Percentiles rank a stretch among this genome's conserved stretches.
Evolutionary conservation across 2,113 vertebrate genomes (phyloP).

Genomic region (Scatophagus argus): DNA sequence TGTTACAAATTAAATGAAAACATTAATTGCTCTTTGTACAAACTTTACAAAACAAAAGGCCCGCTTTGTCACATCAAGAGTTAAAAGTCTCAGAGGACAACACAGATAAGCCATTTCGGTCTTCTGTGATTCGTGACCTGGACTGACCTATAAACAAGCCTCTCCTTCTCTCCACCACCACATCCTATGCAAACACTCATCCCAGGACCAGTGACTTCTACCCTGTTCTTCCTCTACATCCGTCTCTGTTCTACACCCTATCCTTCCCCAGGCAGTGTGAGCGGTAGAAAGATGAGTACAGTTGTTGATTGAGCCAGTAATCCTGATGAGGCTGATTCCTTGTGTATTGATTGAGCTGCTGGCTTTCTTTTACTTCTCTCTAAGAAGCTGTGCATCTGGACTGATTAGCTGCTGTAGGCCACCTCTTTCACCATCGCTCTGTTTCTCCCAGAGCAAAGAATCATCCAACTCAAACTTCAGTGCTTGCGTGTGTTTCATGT

Average conservation of each 20-base stretch:
- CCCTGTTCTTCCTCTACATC: not conserved
- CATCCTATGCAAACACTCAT: conserved; percentile 24
- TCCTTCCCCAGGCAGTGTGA: conserved; percentile 49
- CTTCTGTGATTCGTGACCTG: conserved; percentile 6
- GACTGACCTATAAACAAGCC: conserved; percentile 32
- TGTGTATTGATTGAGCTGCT: conserved; percentile 75
- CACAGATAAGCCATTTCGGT: not conserved
- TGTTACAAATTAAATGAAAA: not conserved
- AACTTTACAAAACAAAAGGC: not conserved
- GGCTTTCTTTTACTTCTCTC: conserved; percentile 69
- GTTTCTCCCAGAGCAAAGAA: conserved; percentile 62
- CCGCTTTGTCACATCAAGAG: not conserved
- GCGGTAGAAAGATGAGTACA: conserved; percentile 49
- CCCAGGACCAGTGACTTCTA: not conserved
- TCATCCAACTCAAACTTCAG: conserved; percentile 30
- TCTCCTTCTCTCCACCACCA: not conserved
- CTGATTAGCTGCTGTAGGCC: conserved; percentile 79
- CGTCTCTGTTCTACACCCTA: conserved; percentile 15
- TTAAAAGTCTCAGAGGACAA: not conserved
- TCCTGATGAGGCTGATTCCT: conserved; percentile 78
- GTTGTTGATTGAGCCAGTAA: conserved; percentile 75
- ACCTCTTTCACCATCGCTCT: conserved; percentile 56
- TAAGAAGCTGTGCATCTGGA: conserved; percentile 74
- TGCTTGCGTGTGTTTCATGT: not conserved
- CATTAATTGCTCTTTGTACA: not conserved